Evolutionary conservation across 2,888 invertebrate genomes (phyloP).

Genomic region (Dryococelus australis): DNA sequence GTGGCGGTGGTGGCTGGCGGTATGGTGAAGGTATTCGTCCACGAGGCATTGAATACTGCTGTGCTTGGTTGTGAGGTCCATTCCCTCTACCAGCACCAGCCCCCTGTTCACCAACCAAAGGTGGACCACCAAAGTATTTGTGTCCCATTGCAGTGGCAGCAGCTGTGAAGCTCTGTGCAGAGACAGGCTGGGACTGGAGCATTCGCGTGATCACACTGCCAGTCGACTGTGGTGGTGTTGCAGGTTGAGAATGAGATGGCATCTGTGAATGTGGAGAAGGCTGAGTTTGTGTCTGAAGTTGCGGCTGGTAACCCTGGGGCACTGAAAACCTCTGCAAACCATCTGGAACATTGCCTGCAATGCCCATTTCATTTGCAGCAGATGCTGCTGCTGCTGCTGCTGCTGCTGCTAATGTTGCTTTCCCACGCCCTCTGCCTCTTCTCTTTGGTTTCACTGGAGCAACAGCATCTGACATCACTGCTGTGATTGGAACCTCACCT

Average conservation of each 20-base stretch:
- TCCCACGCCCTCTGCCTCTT: constrained; percentile 42
- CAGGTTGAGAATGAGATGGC: neutral
- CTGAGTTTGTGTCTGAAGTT: constrained; percentile 6
- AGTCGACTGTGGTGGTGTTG: constrained; percentile 24
- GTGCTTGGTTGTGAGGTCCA: neutral
- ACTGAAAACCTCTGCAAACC: constrained; percentile 48
- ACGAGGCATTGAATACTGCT: constrained; percentile 33
- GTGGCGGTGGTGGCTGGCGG: constrained; percentile 50
- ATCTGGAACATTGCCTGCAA: constrained; percentile 20
- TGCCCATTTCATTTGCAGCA: neutral
- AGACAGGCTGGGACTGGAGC: constrained; percentile 62
- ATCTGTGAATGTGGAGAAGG: constrained; percentile 18
- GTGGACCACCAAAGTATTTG: constrained; percentile 56
- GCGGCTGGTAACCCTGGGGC: constrained; percentile 60
- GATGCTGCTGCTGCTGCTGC: constrained; percentile 60
- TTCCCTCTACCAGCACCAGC: constrained; percentile 29
- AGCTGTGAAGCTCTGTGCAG: constrained; percentile 56
- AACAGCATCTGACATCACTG: neutral
- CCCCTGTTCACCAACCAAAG: constrained; percentile 28
- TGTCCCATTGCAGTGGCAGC: constrained; percentile 59
- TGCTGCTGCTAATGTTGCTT: constrained; percentile 59
- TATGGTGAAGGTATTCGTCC: constrained; percentile 46
- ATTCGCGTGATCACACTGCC: constrained; percentile 66
- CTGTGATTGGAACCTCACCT: constrained; percentile 7
- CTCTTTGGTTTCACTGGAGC: constrained; percentile 37